Base-by-base conservation (phyloP, 2,113 vertebrate genomes). In the Phaethon lepturus region DNA sequence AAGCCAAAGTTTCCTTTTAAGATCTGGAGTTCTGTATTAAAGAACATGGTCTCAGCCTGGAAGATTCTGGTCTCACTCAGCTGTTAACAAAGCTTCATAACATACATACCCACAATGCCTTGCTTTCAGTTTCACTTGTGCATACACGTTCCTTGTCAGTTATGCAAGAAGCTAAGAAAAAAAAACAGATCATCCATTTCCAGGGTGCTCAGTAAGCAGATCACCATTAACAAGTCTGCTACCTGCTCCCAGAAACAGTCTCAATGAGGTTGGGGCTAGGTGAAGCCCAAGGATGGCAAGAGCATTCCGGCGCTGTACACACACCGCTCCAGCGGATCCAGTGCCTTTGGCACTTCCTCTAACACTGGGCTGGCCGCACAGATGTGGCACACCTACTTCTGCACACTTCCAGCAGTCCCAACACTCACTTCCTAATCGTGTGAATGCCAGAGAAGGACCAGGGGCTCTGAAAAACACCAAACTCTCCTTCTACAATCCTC, bases 121-220 rank as follows among this genome's bases (percentile, higher is more conserved):
- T n/a, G n/a, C 66, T 97, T 96, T 93, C 80, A 7, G 80, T 95
- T 95, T 95, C 66, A 2, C 40, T 89, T 87, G 68, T 33, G 24
- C 11, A 56, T 22, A 33, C 56, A 47, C 7, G 35, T 63, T 55
- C 31, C 38, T 13, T 25, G 56, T 22, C 56, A 62, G 20, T 75
- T 47, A 71, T 7, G 15, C 63, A 75, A 60, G 35, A 60, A 64
- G n/a, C 45, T 20, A 47, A 49, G 17, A 12, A 45, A 68, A 81
- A 69, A n/a, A 45, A 9, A 0, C 44, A 89, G 44, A 84, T 7
- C 31, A 94, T 5, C 4, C 18, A 18, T 56, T 79, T 45, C 18
- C 44, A 95, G 38, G 20, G 50, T 28, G 38, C n/a, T 69, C 17
- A 82, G 17, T 17, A 64, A 56, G 52, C 24, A 84, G 10, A 63